Evolutionary conservation across 2,888 invertebrate species (phyloP).

Genomic region (Yponomeuta sedellus): DNA sequence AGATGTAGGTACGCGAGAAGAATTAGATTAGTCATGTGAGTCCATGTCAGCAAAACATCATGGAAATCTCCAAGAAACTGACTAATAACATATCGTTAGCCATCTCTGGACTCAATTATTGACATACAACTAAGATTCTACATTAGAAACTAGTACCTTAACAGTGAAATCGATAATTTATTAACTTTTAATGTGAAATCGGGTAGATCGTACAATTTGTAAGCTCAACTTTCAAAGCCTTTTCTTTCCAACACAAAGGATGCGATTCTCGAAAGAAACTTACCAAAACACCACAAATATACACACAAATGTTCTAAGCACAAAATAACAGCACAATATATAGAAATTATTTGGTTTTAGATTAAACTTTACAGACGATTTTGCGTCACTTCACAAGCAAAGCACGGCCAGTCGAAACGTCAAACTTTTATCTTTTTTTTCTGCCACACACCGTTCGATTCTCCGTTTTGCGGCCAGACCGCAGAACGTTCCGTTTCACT

Average conservation of each 20-base stretch:
- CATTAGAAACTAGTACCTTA: background rate
- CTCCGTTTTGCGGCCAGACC: slow-evolving; percentile 41
- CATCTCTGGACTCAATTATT: background rate
- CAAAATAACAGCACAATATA: background rate
- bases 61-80: background rate
- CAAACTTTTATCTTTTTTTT: slow-evolving; percentile 56
- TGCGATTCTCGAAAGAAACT: background rate
- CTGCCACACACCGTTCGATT: slow-evolving; percentile 27
- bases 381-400: slow-evolving; percentile 44
- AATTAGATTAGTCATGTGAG: background rate
- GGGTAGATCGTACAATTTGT: slow-evolving; percentile 2
- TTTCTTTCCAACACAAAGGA: background rate
- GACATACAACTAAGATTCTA: background rate
- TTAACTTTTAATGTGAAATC: slow-evolving; percentile 7
- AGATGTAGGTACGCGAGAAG: background rate
- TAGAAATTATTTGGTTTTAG: slow-evolving; percentile 22
- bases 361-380: slow-evolving; percentile 24
- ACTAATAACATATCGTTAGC: background rate
- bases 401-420: slow-evolving; percentile 48
- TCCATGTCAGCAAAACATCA: background rate
- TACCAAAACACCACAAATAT: slow-evolving; percentile 25
- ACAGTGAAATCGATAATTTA: slow-evolving; percentile 5
- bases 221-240: slow-evolving; percentile 6
- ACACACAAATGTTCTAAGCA: slow-evolving; percentile 15
- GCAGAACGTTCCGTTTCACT: slow-evolving; percentile 57